Percentiles rank a stretch among this genome's conserved stretches.
Conservation (phyloP, 2,888 invertebrate genomes). For the Himalopsyche japonica region DNA sequence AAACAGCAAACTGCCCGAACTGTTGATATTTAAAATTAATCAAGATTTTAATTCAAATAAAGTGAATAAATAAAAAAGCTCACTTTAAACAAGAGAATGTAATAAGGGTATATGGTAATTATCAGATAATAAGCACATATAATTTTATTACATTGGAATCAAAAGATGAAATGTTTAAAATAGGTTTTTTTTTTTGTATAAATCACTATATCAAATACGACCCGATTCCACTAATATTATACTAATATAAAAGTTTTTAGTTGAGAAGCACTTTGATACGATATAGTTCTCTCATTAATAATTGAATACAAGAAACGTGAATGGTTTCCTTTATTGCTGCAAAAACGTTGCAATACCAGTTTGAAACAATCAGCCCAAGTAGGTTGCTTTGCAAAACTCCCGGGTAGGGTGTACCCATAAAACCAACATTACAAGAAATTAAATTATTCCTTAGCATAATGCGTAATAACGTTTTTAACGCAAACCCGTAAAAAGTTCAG, state of each 20-base stretch:
- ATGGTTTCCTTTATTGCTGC: slow-evolving; percentile 23
- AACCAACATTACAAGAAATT: slow-evolving; percentile 18
- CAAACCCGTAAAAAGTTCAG: not conserved
- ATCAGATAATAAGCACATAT: too few relatives aligned
- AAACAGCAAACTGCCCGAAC: too few relatives aligned
- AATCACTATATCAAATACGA: too few relatives aligned
- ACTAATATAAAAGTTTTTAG: not conserved
- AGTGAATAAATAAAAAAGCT: too few relatives aligned
- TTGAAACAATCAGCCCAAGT: slow-evolving; percentile 29
- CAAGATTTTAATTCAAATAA: not conserved
- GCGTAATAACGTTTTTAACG: slow-evolving; percentile 9
- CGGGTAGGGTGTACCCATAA: not conserved
- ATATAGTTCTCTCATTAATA: slow-evolving; percentile 28
- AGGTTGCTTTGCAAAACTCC: slow-evolving; percentile 7
- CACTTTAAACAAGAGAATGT: too few relatives aligned
- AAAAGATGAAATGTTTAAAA: too few relatives aligned
- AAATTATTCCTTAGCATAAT: slow-evolving; percentile 15
- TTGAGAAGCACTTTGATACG: not conserved
- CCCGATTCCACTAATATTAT: too few relatives aligned
- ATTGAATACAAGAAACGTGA: slow-evolving; percentile 34
- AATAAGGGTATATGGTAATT: too few relatives aligned
- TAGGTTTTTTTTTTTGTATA: too few relatives aligned
- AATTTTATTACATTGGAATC: too few relatives aligned
- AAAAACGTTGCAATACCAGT: slow-evolving; percentile 17
- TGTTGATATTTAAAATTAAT: not conserved